Evolutionary conservation across 2,888 invertebrate species (phyloP).

Genomic region (Drosophila maculinotata): DNA sequence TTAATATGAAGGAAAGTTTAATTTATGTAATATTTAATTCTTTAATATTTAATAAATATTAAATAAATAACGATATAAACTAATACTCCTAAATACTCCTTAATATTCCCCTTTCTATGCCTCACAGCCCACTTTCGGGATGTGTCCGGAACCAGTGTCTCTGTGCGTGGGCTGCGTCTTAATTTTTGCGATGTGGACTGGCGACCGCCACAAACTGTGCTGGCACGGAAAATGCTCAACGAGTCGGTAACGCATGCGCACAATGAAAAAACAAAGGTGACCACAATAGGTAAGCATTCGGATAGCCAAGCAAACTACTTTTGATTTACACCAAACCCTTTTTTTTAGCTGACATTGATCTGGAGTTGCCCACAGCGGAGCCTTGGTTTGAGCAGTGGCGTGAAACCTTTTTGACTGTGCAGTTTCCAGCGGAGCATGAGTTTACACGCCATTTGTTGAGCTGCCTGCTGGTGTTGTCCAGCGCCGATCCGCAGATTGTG

Average conservation of each 20-base stretch:
- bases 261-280: slow-evolving; percentile 86
- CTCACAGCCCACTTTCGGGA: slow-evolving; percentile 95
- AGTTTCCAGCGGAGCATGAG: slow-evolving; percentile 97
- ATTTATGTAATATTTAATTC: too few species aligned
- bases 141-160: slow-evolving; percentile 90
- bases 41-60: too few species aligned
- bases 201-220: slow-evolving; percentile 92
- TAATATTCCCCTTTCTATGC: too few species aligned
- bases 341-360: slow-evolving; percentile 86
- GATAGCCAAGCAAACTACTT: neutral
- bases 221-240: slow-evolving; percentile 93
- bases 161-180: slow-evolving; percentile 91
- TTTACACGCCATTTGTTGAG: slow-evolving; percentile 95
- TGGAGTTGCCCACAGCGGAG: slow-evolving; percentile 91
- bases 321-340: neutral
- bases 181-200: slow-evolving; percentile 93
- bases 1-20: too few species aligned
- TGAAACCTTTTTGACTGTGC: slow-evolving; percentile 94
- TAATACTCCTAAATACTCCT: too few species aligned
- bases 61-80: too few species aligned
- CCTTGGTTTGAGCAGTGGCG: slow-evolving; percentile 99
- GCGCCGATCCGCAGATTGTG: slow-evolving; percentile 91
- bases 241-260: slow-evolving; percentile 90
- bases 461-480: slow-evolving; percentile 91
- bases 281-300: slow-evolving; percentile 86